Base-by-base conservation (phyloP, 2,797 vertebrate genomes). In the Myotis daubentonii region DNA sequence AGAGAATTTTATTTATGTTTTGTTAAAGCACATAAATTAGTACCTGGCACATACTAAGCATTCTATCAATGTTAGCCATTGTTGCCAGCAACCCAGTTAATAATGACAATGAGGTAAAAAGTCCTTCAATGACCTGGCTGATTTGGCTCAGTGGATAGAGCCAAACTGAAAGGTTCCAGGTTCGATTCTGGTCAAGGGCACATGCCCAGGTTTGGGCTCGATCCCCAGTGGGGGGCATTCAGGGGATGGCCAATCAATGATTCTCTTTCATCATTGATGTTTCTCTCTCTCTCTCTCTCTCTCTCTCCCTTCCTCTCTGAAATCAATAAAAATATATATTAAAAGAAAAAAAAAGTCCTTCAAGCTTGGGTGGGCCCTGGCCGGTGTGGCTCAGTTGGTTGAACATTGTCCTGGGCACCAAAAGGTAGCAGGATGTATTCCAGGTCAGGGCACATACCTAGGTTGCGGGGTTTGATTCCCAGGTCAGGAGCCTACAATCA, bases 1-100 rank as follows among this genome's bases (percentile, higher is more conserved):
- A 94, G 41, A 65, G 38, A 71, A 51, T 47, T 75, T 60, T 79
- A 11, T 28, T 60, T 60, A 28, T 60, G 23, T 68, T 57, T 75
- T 79, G 65, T 55, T 41, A 68, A 87, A 86, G 51, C 44, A 83
- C 33, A 62, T 9, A 91, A 47, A 66, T 60, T 74, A 84, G 38
- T 49, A 70, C 25, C 72, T 96, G n/a, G 20, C 22, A 66, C 71
- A 49, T 3, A 72, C 12, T 22, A 80, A 86, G 47, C 44, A 33
- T 72, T 51, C 36, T 53, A 89, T 78, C 79, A 74, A n/a, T 68
- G 71, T 60, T 49, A 90, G 89, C 66, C 68, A 78, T 30, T 62
- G 65, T n/a, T 65, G 51, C 90, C 55, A 78, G 60, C 47, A 94
- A 85, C 15, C 55, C 85, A 20, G 62, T 91, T 95, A 96, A 71